Percentiles rank a stretch among this genome's conserved stretches.
These are phyloP conservation scores for Habropoda laboriosa DNA, from an alignment of 1,140 invertebrate genomes.

Conservation along the genomic window DNA sequence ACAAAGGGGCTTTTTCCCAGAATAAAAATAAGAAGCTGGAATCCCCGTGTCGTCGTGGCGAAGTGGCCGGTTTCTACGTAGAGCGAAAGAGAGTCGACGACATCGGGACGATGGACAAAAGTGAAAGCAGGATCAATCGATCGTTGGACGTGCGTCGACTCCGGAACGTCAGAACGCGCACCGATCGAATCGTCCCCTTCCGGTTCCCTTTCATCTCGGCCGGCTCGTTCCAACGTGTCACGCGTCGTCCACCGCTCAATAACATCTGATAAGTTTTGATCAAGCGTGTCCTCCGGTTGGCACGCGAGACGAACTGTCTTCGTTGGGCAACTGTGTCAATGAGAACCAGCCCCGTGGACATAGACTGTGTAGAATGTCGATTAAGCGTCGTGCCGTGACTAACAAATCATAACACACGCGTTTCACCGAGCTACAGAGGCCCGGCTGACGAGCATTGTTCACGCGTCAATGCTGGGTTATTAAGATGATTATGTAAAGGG, in stretches of 20 bases:
- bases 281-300: slow-evolving; percentile 27
- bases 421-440: neutral
- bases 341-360: neutral
- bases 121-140: slow-evolving; percentile 62
- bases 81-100: slow-evolving; percentile 2
- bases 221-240: slow-evolving; percentile 45
- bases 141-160: slow-evolving; percentile 55
- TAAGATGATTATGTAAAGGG: neutral
- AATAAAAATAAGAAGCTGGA: slow-evolving; percentile 30
- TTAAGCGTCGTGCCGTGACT: neutral
- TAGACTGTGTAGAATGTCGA: neutral
- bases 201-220: slow-evolving; percentile 54
- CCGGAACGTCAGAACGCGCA: slow-evolving; percentile 38
- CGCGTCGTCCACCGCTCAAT: slow-evolving; percentile 34
- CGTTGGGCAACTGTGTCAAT: slow-evolving; percentile 29
- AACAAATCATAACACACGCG: slow-evolving; percentile 26
- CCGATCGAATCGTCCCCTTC: slow-evolving; percentile 57
- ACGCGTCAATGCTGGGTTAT: neutral
- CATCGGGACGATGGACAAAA: slow-evolving; percentile 52
- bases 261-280: slow-evolving; percentile 61
- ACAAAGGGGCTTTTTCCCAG: neutral
- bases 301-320: slow-evolving; percentile 22
- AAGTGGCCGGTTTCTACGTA: slow-evolving; percentile 14
- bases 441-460: too few relatives aligned
- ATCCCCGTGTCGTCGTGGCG: too few relatives aligned